Evolutionary conservation across 2,113 vertebrate genomes (phyloP).

Genomic region (Hemichromis elongatus): DNA sequence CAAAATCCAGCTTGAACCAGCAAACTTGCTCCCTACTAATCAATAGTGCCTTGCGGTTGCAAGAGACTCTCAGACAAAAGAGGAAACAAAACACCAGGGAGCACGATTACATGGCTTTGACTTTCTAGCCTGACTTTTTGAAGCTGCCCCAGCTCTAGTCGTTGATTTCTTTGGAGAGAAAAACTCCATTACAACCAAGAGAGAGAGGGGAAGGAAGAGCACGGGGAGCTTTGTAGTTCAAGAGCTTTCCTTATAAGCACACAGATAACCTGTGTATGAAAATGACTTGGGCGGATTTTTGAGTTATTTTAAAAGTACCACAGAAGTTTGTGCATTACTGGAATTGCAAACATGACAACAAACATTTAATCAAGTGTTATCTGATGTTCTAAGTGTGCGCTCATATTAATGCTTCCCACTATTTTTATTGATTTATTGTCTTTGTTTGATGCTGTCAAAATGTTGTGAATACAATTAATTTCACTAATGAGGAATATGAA

Average conservation of each 20-base stretch:
- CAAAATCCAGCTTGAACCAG: neutral
- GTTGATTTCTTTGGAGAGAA: neutral
- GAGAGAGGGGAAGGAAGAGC: neutral
- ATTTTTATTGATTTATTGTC: neutral
- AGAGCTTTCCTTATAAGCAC: neutral
- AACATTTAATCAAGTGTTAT: neutral
- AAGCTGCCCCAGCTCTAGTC: neutral
- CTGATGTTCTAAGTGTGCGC: neutral
- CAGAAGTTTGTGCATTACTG: neutral
- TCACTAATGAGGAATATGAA: neutral
- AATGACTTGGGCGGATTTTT: neutral
- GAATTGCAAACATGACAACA: neutral
- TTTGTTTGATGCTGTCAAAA: neutral
- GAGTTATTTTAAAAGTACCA: neutral
- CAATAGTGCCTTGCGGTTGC: neutral
- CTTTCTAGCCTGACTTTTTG: neutral
- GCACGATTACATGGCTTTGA: neutral
- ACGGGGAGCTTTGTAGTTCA: neutral
- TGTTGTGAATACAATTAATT: neutral
- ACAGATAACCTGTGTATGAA: neutral
- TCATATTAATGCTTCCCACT: neutral
- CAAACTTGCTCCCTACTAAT: neutral
- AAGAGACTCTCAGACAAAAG: slow-evolving; percentile 11
- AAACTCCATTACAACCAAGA: neutral
- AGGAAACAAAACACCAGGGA: slow-evolving; percentile 2